Base-by-base conservation (phyloP, 2,113 vertebrate genomes). In the Cyphomyrus plagiostoma region DNA sequence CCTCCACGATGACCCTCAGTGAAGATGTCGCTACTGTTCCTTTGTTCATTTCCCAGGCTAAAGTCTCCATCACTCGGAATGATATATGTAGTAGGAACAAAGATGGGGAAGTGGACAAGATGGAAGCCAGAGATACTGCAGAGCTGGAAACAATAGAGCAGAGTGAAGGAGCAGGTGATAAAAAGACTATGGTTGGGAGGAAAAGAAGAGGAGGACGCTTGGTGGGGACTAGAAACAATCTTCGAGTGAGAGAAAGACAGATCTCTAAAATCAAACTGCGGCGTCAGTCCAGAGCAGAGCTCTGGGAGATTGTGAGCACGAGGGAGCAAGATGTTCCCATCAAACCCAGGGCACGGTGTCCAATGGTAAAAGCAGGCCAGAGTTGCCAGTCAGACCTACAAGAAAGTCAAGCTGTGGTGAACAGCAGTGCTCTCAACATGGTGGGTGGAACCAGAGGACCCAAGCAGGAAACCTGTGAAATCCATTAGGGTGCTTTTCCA, bases 231-330 rank as follows among this genome's bases (percentile, higher is more conserved):
- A 19, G 30, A 93, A 93, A 87, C 91, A 15, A 48, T 17, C 92
- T 46, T 15, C 35, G 9, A 91, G 49, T 74, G 88, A 91, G 92
- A 91, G 88, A 53, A n/a, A 70, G 56, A 82, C 91, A 89, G 48
- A 90, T 80, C 1, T 89, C 42, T 48, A 84, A 84, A 48, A 91
- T 96, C 83, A 96, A 94, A 91, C 91, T 96, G 89, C 95, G 91
- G 92, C 94, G 93, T 89, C 92, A 88, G 87, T 90, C 91, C 4
- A 88, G 91, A 30, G 93, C 89, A 91, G 87, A 92, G 42, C n/a
- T 56, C 35, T 96, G 96, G 96, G 93, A 96, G 90, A 94, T 95
- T 4, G 94, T 95, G 88, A 91, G 48, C n/a, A 7, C 89, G 19
- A 91, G 92, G 45, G 90, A 93, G 35, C 23, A 87, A 0, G 90